Conservation (phyloP, 2,888 invertebrate species). For the Stenolophus ochropezus region DNA sequence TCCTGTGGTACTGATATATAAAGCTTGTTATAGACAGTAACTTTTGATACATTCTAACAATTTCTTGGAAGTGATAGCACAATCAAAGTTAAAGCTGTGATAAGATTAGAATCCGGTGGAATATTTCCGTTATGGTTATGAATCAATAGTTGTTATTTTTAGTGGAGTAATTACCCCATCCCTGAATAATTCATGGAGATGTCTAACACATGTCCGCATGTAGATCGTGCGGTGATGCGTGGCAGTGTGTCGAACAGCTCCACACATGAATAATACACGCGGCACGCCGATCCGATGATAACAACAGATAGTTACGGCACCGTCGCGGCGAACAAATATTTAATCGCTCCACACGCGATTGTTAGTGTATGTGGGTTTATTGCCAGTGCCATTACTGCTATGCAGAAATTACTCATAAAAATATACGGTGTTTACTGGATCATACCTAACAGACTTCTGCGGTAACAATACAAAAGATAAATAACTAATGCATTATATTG, state of each 20-base stretch:
- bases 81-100: background rate
- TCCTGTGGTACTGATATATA: too few species aligned
- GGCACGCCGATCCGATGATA: constrained; percentile 8
- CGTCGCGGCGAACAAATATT: constrained; percentile 19
- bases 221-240: constrained; percentile 21
- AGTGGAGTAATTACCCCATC: constrained; percentile 1
- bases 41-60: too few species aligned
- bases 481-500: too few species aligned
- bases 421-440: too few species aligned
- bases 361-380: too few species aligned
- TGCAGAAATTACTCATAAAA: too few species aligned
- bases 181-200: constrained; percentile 18
- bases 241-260: background rate
- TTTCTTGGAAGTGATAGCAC: background rate
- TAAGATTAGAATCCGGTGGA: background rate
- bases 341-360: constrained; percentile 25
- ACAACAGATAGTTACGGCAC: constrained; percentile 18
- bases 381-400: background rate
- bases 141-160: background rate
- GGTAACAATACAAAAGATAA: too few species aligned
- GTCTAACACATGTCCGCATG: constrained; percentile 28
- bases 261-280: constrained; percentile 28
- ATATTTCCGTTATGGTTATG: background rate
- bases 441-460: too few species aligned
- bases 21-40: too few species aligned